phyloP scores from a whole-genome alignment of 2,113 vertebrate genomes.

The Mesitornis unicolor region DNA sequence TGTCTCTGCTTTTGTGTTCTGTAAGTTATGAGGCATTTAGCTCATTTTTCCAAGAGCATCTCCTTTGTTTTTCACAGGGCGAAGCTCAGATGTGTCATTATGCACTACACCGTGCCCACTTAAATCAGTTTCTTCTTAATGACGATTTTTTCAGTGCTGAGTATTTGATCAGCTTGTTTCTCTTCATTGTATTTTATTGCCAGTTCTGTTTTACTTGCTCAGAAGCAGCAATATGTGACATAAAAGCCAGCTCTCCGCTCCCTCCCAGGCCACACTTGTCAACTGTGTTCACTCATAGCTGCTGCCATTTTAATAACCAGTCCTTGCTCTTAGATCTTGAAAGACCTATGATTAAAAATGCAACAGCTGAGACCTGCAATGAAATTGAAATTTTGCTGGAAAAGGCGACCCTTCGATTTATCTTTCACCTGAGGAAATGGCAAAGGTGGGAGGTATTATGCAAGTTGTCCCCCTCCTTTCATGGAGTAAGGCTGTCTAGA shows the following conservation, averaged over 20 bases:
- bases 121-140: background rate
- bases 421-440: background rate
- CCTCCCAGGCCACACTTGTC: background rate
- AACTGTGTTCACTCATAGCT: background rate
- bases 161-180: conserved; percentile 6
- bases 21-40: background rate
- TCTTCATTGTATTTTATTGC: background rate
- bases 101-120: background rate
- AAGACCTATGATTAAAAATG: background rate
- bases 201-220: background rate
- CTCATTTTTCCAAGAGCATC: background rate
- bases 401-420: background rate
- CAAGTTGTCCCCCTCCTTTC: background rate
- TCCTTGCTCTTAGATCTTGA: background rate
- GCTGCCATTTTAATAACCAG: background rate
- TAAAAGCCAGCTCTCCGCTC: background rate
- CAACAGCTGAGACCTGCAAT: background rate
- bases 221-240: background rate
- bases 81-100: background rate
- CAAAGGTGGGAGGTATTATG: background rate
- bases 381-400: background rate
- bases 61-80: background rate
- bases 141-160: background rate
- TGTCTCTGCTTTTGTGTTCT: background rate
- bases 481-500: background rate